Evolutionary conservation across 2,113 vertebrate species (phyloP).

Genomic region (Cacatua alba): DNA sequence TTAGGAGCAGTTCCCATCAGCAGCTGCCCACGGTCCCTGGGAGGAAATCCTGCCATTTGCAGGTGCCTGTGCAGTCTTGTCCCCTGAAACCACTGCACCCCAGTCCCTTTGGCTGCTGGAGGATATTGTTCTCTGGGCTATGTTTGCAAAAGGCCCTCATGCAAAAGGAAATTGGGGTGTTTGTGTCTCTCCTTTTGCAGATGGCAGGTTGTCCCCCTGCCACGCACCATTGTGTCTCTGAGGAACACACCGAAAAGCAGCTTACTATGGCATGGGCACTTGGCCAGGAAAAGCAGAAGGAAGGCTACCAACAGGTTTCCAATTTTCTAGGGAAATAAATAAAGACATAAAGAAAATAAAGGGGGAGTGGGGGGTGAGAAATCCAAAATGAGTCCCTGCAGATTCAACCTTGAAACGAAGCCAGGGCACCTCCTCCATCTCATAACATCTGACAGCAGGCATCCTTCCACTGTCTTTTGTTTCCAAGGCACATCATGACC

Average conservation of each 20-base stretch:
- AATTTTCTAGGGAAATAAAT: background rate
- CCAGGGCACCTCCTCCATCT: background rate
- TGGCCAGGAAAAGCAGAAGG: background rate
- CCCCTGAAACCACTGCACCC: background rate
- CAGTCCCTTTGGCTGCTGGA: background rate
- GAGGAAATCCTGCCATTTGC: background rate
- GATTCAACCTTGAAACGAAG: background rate
- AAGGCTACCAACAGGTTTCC: background rate
- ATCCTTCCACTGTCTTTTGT: background rate
- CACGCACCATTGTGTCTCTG: fast-evolving
- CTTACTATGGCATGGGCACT: fast-evolving
- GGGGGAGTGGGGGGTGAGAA: background rate
- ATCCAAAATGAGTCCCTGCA: fast-evolving
- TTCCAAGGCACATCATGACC: background rate
- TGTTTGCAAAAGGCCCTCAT: background rate
- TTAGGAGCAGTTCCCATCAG: background rate
- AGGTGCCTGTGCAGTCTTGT: background rate
- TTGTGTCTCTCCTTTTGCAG: background rate
- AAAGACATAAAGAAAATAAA: background rate
- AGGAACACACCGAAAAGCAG: background rate
- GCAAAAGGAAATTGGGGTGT: background rate
- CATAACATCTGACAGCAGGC: background rate
- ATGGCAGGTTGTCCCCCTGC: background rate
- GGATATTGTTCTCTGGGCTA: background rate
- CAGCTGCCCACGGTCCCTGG: background rate